A percentile compares a stretch with the other conserved stretches of the same genome.
phyloP scores from a whole-genome alignment of 92 coral and sea anemone genomes.

The Heteractis magnifica region DNA sequence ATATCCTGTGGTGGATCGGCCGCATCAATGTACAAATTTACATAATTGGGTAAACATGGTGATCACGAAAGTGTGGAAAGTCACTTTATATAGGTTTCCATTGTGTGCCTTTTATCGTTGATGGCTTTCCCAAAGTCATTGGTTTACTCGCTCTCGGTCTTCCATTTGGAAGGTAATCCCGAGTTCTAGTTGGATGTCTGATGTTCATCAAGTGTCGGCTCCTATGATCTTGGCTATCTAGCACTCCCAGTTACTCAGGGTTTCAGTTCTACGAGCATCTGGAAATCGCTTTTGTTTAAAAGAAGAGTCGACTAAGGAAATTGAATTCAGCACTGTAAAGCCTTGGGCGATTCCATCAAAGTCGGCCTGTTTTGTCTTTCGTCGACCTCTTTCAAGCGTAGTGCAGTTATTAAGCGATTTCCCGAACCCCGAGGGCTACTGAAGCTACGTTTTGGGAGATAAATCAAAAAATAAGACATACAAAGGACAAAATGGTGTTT shows the following conservation, averaged over 20 bases:
- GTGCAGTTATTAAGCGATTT: slow-evolving; percentile 19
- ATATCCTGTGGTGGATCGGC: slow-evolving; percentile 14
- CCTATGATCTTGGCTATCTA: slow-evolving; percentile 8
- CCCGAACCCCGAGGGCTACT: slow-evolving; percentile 3
- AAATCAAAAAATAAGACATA: not conserved
- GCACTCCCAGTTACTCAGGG: not conserved
- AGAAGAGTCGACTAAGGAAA: slow-evolving; percentile 11
- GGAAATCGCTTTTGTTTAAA: slow-evolving; percentile 22
- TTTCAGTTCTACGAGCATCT: slow-evolving; percentile 13
- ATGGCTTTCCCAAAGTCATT: slow-evolving; percentile 8
- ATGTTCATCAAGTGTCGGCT: not conserved
- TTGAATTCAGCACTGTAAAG: slow-evolving; percentile 7
- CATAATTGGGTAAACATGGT: slow-evolving; percentile 24
- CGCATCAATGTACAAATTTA: slow-evolving; percentile 15
- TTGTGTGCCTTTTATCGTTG: not conserved
- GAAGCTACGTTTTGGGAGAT: not conserved
- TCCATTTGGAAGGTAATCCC: not conserved
- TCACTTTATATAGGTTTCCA: not conserved
- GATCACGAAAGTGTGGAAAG: slow-evolving; percentile 12
- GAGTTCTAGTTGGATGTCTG: not conserved
- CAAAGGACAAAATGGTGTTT: not conserved
- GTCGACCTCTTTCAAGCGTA: slow-evolving; percentile 4
- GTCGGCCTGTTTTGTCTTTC: slow-evolving; percentile 22
- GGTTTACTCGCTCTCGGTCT: not conserved
- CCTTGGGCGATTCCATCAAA: slow-evolving; percentile 16